phyloP scores from a whole-genome alignment of 2,888 invertebrate genomes.

The Caenorhabditis imperialis region DNA sequence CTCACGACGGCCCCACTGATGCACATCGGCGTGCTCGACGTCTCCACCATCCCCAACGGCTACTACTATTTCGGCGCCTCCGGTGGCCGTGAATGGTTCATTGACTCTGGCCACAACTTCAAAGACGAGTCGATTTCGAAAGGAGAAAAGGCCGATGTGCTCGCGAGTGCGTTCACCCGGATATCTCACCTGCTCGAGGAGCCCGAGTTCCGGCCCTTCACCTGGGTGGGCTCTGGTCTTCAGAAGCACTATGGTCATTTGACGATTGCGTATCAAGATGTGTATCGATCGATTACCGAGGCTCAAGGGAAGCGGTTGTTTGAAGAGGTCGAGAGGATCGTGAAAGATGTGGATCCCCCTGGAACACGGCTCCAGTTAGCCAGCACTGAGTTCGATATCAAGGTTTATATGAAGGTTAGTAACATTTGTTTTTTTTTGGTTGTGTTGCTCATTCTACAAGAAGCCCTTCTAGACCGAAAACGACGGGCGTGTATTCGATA shows the following conservation, averaged over 20 bases:
- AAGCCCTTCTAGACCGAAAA: constrained; percentile 57
- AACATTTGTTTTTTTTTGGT: neutral
- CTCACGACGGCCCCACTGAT: constrained; percentile 78
- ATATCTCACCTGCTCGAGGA: constrained; percentile 72
- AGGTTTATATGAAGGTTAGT: constrained; percentile 72
- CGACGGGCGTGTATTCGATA: constrained; percentile 75
- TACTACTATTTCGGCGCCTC: constrained; percentile 78
- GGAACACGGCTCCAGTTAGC: constrained; percentile 65
- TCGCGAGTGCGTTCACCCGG: constrained; percentile 70
- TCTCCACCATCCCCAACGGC: constrained; percentile 64
- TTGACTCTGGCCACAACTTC: constrained; percentile 76
- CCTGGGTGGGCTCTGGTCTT: constrained; percentile 77
- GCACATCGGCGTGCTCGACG: constrained; percentile 72
- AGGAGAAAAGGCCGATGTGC: constrained; percentile 68
- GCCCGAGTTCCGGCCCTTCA: constrained; percentile 71
- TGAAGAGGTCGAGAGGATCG: constrained; percentile 69
- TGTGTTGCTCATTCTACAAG: neutral
- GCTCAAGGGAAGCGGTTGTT: constrained; percentile 40
- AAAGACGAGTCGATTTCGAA: constrained; percentile 73
- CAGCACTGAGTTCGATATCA: constrained; percentile 76
- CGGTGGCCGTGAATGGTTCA: constrained; percentile 78
- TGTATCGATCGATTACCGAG: constrained; percentile 54
- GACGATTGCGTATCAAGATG: constrained; percentile 73
- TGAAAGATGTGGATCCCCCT: constrained; percentile 70
- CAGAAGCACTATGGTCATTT: constrained; percentile 78